Evolutionary conservation across 1,140 invertebrate genomes (phyloP), one percentile per base, ranked within the genome.

Genomic region (Papilio machaon): DNA sequence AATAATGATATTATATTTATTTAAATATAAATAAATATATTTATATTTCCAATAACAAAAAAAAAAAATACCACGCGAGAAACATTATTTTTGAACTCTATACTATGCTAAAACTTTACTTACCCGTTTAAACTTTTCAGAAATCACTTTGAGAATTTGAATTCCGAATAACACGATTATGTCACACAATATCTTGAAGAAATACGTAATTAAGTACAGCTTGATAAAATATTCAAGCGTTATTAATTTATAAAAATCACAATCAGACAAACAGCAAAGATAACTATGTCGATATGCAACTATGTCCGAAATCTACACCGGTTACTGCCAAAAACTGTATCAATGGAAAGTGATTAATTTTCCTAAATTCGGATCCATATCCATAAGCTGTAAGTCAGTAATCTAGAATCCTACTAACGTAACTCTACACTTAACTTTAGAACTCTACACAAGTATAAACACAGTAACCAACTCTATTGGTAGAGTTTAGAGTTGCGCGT

Each of bases 381-480:
- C 64, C 13, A 30, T 70, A 15, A 15, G 13, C 2, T 35, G 19
- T 13, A 64, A 30, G 19, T 64, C 1, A 64, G 5, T 35, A 35
- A 35, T 35, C 13, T 67, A 30, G 60, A 13, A 13, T 13, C 15
- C 23, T 30, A 64, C 64, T 70, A 15, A 70, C 1, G 64, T 64
- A 64, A 30, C 19, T 60, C n/a, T 23, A 38, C 23, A 67, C 30
- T 35, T 67, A 30, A 67, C n/a, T 64, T 64, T 64, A 64, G 19
- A 64, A 64, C 60, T 64, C 10, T 30, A 64, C 23, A 64, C 60
- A 30, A 64, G 23, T 30, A 64, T 64, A 64, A 64, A 64, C 60
- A 64, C 10, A 64, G 60, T 30, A 30, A 64, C 23, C 60, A 64
- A 64, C 30, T 30, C 13, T 35, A 70, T 70, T 38, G 6, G 23